Conservation (phyloP, 2,113 vertebrate genomes). For the Pavo muticus region DNA sequence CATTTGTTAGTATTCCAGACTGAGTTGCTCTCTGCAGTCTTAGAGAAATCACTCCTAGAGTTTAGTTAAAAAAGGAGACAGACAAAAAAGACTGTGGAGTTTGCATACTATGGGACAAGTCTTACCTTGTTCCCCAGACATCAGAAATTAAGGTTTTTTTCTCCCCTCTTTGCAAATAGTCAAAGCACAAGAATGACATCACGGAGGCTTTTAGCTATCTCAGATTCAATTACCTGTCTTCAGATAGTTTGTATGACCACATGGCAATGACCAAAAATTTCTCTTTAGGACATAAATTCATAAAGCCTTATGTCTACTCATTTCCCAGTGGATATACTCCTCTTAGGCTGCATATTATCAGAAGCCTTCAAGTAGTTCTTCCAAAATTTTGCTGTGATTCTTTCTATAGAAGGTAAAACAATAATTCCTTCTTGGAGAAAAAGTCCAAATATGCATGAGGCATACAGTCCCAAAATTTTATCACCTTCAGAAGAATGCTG, state of each 20-base stretch:
- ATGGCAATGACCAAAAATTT: not conserved
- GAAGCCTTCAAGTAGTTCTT: not conserved
- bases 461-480: not conserved
- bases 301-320: not conserved
- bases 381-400: not conserved
- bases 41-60: not conserved
- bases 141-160: not conserved
- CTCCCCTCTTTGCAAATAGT: not conserved
- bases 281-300: not conserved
- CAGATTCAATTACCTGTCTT: not conserved
- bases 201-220: not conserved
- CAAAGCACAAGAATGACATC: not conserved
- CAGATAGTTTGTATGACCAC: not conserved
- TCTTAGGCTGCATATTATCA: not conserved
- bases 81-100: not conserved
- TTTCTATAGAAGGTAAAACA: not conserved
- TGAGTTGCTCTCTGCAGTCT: not conserved
- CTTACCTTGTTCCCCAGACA: not conserved
- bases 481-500: not conserved
- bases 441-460: not conserved
- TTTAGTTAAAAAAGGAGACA: not conserved
- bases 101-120: not conserved
- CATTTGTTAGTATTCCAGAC: conserved; percentile 44
- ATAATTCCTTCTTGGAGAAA: not conserved
- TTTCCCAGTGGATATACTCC: not conserved